Base-by-base conservation (phyloP, 2,797 vertebrate genomes). In the Alfaro cultratus region DNA sequence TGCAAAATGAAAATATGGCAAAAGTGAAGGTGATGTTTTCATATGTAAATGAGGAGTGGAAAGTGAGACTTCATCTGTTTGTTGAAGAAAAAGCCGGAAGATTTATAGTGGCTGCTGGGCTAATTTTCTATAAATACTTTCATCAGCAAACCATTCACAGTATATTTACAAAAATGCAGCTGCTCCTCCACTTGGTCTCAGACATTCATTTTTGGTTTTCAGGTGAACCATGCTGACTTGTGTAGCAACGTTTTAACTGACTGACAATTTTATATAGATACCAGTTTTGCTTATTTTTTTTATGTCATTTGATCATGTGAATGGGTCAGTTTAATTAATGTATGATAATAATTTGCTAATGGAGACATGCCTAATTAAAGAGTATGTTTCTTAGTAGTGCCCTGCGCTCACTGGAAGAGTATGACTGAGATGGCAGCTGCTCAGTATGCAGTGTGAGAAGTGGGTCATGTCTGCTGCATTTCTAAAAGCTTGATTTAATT, bases 101-200 rank as follows among this genome's bases (percentile, higher is more conserved):
- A 89, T 89, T 86, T 86, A 84, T 73, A 75, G 77, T 81, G 74
- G 68, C 86, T 87, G 86, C 51, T 81, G 74, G 80, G 85, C 80
- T 92, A 86, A 91, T 91, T 93, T 90, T 80, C 83, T 81, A 86
- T 88, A 89, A 93, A 92, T 90, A 79, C 87, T 85, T 92, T 90
- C 86, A 94, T 93, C 91, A 92, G 91, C 82, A 86, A 87, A 89
- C 79, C 29, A 60, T 83, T 83, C 79, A 81, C 60, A 85, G 91
- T 79, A 85, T 68, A 80, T 79, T 77, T 89, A 74, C 80, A 72
- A 7, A 82, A 82, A 88, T 83, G 75, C 76, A 87, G 78, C 77
- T 81, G 85, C 53, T 73, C 78, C 62, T 76, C 26, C 5, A 7
- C 46, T 23, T 79, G 43, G 67, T 73, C 5, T 49, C 45, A 47